A percentile compares a stretch with the other conserved stretches of the same genome.
These are phyloP conservation scores for Scolopax rusticola DNA, from an alignment of 2,797 vertebrate genomes.

Conservation along the genomic window DNA sequence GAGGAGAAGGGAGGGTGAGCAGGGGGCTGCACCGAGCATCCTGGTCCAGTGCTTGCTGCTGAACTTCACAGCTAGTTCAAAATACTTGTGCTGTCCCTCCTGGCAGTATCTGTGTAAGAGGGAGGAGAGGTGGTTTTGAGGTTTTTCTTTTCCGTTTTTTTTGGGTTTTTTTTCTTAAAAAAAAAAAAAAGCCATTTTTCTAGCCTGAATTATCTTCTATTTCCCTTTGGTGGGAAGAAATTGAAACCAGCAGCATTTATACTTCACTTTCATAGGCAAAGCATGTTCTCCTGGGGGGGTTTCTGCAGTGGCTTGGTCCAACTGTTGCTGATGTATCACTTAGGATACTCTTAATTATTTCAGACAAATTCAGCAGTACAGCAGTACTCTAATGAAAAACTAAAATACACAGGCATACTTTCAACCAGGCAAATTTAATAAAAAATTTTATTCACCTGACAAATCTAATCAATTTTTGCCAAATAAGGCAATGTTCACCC, in stretches of 20 bases:
- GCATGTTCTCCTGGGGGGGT: background rate
- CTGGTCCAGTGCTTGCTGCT: background rate
- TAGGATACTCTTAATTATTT: conserved; percentile 34
- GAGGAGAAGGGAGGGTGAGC: background rate
- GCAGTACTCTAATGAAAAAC: background rate
- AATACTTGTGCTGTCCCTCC: background rate
- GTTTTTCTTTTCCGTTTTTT: background rate
- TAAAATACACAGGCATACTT: conserved; percentile 17
- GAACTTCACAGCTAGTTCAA: background rate
- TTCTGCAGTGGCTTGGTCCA: conserved; percentile 5
- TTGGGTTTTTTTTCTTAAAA: background rate
- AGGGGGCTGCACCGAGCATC: background rate
- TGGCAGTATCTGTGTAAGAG: background rate
- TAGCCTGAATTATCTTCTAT: background rate
- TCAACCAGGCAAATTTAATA: conserved; percentile 50
- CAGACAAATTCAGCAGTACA: background rate
- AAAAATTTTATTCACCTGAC: conserved; percentile 65
- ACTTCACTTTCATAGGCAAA: background rate
- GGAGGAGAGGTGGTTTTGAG: background rate
- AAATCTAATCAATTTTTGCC: conserved; percentile 64
- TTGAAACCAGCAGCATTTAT: background rate
- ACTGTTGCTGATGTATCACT: conserved; percentile 27
- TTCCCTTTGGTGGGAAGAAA: conserved; percentile 3
- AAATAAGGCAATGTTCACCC: conserved; percentile 15
- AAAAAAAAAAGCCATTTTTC: background rate